Conservation (phyloP, 2,888 invertebrate genomes). For the Drosophila neutralis region DNA sequence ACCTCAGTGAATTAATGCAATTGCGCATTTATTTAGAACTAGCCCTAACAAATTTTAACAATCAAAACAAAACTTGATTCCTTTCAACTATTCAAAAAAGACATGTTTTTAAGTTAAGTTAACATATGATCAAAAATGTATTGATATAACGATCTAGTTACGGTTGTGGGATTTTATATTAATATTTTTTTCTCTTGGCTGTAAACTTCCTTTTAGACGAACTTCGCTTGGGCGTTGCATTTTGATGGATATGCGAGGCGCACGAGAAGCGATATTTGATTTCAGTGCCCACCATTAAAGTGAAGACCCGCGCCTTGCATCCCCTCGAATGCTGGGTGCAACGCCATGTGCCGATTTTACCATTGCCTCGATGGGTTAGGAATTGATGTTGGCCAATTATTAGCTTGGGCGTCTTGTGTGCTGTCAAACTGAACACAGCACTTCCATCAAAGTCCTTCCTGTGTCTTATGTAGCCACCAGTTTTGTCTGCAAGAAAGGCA, state of each 20-base stretch:
- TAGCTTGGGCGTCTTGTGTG: constrained; percentile 47
- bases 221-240: background rate
- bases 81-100: constrained; percentile 9
- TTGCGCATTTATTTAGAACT: background rate
- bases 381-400: constrained; percentile 49
- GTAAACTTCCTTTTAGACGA: constrained; percentile 1
- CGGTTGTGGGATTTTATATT: background rate
- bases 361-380: constrained; percentile 47
- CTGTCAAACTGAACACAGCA: constrained; percentile 36
- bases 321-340: constrained; percentile 64
- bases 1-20: background rate
- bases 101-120: constrained; percentile 19
- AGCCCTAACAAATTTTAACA: background rate
- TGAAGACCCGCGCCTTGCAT: constrained; percentile 58
- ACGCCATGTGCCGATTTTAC: constrained; percentile 59
- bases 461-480: constrained; percentile 4
- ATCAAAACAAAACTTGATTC: background rate
- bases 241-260: constrained; percentile 60
- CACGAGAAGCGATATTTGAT: constrained; percentile 69
- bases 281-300: constrained; percentile 57
- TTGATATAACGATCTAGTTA: background rate
- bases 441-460: constrained; percentile 41
- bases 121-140: background rate
- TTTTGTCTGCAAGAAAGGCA: constrained; percentile 34
- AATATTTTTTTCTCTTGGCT: background rate